phyloP scores from a whole-genome alignment of 2,888 invertebrate species.

The Ommatoiulus sabulosus region DNA sequence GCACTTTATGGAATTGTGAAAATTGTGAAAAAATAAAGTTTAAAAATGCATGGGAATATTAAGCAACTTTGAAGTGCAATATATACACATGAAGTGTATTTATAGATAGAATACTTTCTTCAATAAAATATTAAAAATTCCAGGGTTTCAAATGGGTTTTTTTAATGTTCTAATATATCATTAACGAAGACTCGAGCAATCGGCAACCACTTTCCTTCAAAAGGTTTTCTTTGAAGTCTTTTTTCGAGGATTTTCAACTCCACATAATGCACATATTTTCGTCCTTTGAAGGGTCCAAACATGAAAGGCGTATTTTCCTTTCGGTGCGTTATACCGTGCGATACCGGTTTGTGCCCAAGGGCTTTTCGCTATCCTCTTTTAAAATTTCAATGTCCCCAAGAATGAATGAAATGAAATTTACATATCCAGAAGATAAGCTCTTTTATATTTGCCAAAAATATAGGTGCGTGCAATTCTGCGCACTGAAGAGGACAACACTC shows the following conservation, averaged over 20 bases:
- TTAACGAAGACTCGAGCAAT: neutral
- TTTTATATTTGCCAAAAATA: conserved; percentile 32
- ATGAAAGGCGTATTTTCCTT: neutral
- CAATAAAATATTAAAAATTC: too few relatives aligned
- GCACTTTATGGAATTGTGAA: too few relatives aligned
- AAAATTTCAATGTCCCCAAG: conserved; percentile 26
- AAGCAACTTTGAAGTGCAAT: too few relatives aligned
- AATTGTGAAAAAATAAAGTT: too few relatives aligned
- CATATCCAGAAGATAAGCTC: conserved; percentile 31
- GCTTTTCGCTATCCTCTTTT: conserved; percentile 16
- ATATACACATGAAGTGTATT: too few relatives aligned
- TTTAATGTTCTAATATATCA: neutral
- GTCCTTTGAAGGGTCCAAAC: conserved; percentile 31
- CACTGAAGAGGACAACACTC: neutral
- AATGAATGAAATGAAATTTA: conserved; percentile 37
- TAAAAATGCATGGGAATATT: too few relatives aligned
- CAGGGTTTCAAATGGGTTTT: neutral
- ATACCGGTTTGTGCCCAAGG: conserved; percentile 16
- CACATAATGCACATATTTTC: conserved; percentile 16
- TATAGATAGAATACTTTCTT: too few relatives aligned
- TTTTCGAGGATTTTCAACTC: neutral
- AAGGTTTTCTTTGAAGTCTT: neutral
- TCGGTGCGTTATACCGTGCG: neutral
- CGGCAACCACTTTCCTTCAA: neutral
- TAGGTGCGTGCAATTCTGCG: neutral